Base-by-base conservation (phyloP, 2,888 invertebrate species). In the Acleris laterana region DNA sequence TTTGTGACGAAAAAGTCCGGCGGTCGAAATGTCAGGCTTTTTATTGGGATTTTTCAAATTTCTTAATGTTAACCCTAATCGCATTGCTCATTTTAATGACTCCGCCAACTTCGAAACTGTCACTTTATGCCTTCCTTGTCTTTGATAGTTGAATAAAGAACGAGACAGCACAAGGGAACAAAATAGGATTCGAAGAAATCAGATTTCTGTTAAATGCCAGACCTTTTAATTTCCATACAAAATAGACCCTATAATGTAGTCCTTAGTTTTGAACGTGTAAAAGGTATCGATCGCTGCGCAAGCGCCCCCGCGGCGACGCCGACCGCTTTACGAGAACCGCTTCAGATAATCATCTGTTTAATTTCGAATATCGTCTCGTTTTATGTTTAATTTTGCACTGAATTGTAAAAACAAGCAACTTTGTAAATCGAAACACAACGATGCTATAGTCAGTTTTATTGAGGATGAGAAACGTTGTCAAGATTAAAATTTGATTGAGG, bases 281-380 rank as follows among this genome's bases (percentile, higher is more conserved):
- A 53, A 44, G 57, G 44, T 65, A 68, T 28, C 65, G 63, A 65
- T 67, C 62, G 64, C 63, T 68, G 64, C 61, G 55, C 55, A 46
- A 56, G 53, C 22, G 56, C 57, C 57, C 56, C 57, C 52, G 53
- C 63, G 20, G 62, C 48, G 56, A 32, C 22, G 38, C 62, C 38
- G 58, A 49, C 20, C 57, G 53, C 61, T 68, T 60, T 62, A 69
- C 9, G 49, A 48, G 38, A 55, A 38, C 52, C 20, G 53, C 6
- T 44, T n/a, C 7, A 57, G 57, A 57, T 57, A 57, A 57, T 46
- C 44, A 57, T 57, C 57, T 19, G 42, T 55, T 55, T 55, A 55
- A 42, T 55, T 20, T 22, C 42, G 19, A 42, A 42, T 42, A 42
- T 55, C 38, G 19, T 16, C 38, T 22, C 38, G 55, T 38, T 53